Evolutionary conservation across 1,140 invertebrate genomes (phyloP).

Genomic region (Maniola jurtina): DNA sequence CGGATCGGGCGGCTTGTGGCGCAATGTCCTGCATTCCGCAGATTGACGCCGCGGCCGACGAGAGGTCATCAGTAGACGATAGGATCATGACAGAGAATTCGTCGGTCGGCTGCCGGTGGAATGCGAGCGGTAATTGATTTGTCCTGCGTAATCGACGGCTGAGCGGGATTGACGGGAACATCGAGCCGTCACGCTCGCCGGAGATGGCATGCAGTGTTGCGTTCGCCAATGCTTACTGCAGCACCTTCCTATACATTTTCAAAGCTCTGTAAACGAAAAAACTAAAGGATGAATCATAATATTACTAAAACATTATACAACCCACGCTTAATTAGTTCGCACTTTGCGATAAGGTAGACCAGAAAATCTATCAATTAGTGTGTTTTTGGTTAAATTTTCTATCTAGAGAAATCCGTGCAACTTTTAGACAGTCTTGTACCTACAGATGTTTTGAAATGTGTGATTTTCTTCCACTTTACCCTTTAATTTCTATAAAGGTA

Average conservation of each 20-base stretch:
- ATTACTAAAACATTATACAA: no score
- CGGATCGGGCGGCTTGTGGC: constrained; percentile 40
- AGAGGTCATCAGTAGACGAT: constrained; percentile 62
- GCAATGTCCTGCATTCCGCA: constrained; percentile 66
- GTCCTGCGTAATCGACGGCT: constrained; percentile 69
- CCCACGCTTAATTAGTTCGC: no score
- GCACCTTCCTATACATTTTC: neutral
- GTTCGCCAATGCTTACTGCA: constrained; percentile 9
- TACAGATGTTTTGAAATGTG: no score
- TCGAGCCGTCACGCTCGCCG: constrained; percentile 51
- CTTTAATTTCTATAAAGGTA: no score
- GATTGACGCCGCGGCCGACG: constrained; percentile 49
- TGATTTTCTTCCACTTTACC: no score
- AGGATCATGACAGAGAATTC: constrained; percentile 73
- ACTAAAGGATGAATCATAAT: no score
- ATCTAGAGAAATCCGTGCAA: no score
- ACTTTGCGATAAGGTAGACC: no score
- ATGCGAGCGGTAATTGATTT: constrained; percentile 76
- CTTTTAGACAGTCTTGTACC: no score
- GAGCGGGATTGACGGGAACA: constrained; percentile 62
- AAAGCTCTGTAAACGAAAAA: neutral
- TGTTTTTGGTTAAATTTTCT: no score
- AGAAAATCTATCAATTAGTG: no score
- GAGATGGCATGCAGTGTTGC: constrained; percentile 31
- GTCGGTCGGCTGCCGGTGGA: constrained; percentile 64